phyloP scores from a whole-genome alignment of 37 sponge, comb jelly and placozoan genomes.

The Lycopodina hypogea region DNA sequence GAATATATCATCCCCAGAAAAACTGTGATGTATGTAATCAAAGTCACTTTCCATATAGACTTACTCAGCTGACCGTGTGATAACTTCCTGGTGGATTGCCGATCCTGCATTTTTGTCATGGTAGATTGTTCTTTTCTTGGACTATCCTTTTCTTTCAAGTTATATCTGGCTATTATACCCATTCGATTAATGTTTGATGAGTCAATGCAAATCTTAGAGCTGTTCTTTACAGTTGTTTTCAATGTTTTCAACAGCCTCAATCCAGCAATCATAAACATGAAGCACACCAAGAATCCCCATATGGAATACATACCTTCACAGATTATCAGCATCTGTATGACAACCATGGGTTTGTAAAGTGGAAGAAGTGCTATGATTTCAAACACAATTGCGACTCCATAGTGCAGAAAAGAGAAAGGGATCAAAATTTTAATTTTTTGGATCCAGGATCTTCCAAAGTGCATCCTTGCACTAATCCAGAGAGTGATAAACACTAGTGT shows the following conservation, averaged over 20 bases:
- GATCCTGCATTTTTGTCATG: too few relatives aligned
- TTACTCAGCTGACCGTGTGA: constrained; percentile 12
- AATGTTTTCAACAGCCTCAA: constrained; percentile 31
- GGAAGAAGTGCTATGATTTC: constrained; percentile 39
- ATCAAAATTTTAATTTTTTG: constrained; percentile 43
- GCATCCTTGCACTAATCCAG: constrained; percentile 50
- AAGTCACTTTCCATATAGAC: constrained; percentile 46
- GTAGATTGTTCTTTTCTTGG: not conserved
- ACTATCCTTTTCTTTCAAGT: not conserved
- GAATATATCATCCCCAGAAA: constrained; percentile 51
- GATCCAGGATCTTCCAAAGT: constrained; percentile 24
- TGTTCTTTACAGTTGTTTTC: constrained; percentile 8
- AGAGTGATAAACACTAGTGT: constrained; percentile 64
- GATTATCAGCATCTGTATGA: constrained; percentile 14
- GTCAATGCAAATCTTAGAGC: constrained; percentile 27
- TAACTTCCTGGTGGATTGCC: not conserved
- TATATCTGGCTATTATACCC: constrained; percentile 15
- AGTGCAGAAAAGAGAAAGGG: constrained; percentile 54
- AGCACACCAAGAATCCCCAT: constrained; percentile 66
- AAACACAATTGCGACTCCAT: constrained; percentile 43
- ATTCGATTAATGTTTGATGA: constrained; percentile 11
- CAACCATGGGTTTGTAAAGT: not conserved
- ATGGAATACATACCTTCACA: constrained; percentile 51
- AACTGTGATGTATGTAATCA: constrained; percentile 45
- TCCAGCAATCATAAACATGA: constrained; percentile 44